phyloP scores from a whole-genome alignment of 2,888 invertebrate species.

The Rotaria magnacalcarata region DNA sequence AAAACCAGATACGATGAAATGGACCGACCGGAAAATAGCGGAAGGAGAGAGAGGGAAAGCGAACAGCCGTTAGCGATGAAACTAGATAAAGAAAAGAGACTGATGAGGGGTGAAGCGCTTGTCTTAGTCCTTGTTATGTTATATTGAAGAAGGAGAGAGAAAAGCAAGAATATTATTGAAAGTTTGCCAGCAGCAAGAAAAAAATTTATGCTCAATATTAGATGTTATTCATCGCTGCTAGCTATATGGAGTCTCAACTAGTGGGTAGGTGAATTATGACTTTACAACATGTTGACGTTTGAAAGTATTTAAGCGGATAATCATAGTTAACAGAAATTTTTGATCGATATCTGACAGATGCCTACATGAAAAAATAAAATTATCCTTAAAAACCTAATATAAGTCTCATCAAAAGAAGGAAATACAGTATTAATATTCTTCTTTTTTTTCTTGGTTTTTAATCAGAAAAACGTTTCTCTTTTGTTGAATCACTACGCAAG shows the following conservation, averaged over 20 bases:
- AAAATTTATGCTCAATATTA: neutral
- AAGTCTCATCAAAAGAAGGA: no score
- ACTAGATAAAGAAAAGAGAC: conserved; percentile 16
- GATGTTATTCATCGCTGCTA: neutral
- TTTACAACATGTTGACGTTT: neutral
- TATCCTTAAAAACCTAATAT: neutral
- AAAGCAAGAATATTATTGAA: neutral
- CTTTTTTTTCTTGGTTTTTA: neutral
- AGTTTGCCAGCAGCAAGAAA: neutral
- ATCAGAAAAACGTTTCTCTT: neutral
- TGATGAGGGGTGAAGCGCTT: neutral
- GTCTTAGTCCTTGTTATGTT: neutral
- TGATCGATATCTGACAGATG: neutral
- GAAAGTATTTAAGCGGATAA: neutral
- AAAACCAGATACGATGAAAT: conserved; percentile 4
- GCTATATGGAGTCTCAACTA: neutral
- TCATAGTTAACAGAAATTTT: neutral
- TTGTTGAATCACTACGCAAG: neutral
- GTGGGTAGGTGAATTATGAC: neutral
- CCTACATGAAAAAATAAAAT: neutral
- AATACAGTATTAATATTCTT: no score
- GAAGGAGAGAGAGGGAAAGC: neutral
- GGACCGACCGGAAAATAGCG: neutral
- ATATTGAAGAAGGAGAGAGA: neutral
- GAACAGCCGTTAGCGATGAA: conserved; percentile 11